A percentile compares a stretch with the other conserved stretches of the same genome.
Evolutionary conservation across 2,888 invertebrate species (phyloP).

Genomic region (Thera britannica): DNA sequence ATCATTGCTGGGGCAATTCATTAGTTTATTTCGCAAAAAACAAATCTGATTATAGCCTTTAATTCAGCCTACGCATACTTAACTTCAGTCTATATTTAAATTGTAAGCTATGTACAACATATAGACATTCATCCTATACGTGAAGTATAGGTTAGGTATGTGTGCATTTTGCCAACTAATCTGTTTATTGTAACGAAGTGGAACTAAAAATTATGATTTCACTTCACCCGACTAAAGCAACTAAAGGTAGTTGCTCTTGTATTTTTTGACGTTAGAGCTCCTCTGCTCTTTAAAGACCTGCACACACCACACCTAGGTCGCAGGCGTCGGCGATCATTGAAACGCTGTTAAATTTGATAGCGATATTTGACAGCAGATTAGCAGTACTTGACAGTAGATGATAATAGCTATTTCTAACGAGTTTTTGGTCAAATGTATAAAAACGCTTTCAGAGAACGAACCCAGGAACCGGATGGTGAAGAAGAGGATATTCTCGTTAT

Average conservation of each 20-base stretch:
- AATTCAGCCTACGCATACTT: not conserved
- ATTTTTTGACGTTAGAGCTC: no score
- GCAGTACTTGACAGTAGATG: not conserved
- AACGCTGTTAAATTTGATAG: no score
- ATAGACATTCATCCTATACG: no score
- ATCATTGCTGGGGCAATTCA: constrained; percentile 3
- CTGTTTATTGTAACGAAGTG: not conserved
- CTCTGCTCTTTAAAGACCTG: no score
- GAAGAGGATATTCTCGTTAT: constrained; percentile 76
- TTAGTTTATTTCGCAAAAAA: constrained; percentile 1
- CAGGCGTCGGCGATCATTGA: no score
- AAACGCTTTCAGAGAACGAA: constrained; percentile 55
- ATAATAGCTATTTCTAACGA: not conserved
- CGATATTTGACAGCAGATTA: not conserved
- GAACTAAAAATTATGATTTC: not conserved
- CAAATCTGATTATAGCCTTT: not conserved
- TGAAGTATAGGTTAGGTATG: not conserved
- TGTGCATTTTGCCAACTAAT: not conserved
- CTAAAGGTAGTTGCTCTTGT: no score
- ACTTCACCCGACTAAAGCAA: not conserved
- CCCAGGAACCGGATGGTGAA: constrained; percentile 59
- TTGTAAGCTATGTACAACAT: no score
- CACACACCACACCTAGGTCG: no score
- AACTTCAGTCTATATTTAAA: no score
- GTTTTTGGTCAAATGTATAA: not conserved